Base-by-base conservation (phyloP, 2,113 vertebrate species). In the Peromyscus leucopus region DNA sequence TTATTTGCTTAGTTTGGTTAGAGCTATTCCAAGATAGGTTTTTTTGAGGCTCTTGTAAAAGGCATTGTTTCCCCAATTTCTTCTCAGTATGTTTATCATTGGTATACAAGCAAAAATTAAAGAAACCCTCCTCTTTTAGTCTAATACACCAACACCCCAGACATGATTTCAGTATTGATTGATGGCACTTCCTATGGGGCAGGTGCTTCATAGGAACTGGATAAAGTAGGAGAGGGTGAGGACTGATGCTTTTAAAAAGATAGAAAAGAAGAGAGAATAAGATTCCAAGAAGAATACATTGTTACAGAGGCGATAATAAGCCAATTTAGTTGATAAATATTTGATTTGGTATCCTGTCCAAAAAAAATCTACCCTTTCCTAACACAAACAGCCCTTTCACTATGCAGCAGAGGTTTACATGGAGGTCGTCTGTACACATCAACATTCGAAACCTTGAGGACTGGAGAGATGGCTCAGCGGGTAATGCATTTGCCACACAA, bases 291-390 rank as follows among this genome's bases (percentile, higher is more conserved):
- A 76, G 71, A 19, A 89, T 2, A 59, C 6, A 39, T 72, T 89
- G 24, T 51, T 78, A 90, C 6, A 59, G 1, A 69, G 26, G n/a
- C 57, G 39, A 69, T 57, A 55, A 33, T 13, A 86, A 51, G 78
- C 51, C 17, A 8, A 67, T 31, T 24, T 74, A 89, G 91, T 28
- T 48, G 42, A 94, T 51, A 51, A 72, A 46, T 28, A 71, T 84
- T 28, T 88, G 61, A 83, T 59, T 84, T 87, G 36, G 39, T 67
- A 80, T 61, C 72, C 86, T 87, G 31, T 83, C 78, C 55, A 93
- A 94, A 89, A 87, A 96, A 67, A 39, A 39, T 17, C 55, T 95
- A 31, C 33, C 17, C 61, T 76, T 71, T 15, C 26, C 33, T 26
- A n/a, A 85, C n/a, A 76, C 2, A 96, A 79, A 86, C 13, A 67